phyloP scores from a whole-genome alignment of 2,797 vertebrate genomes.

The Pyrrhura leucotis region DNA sequence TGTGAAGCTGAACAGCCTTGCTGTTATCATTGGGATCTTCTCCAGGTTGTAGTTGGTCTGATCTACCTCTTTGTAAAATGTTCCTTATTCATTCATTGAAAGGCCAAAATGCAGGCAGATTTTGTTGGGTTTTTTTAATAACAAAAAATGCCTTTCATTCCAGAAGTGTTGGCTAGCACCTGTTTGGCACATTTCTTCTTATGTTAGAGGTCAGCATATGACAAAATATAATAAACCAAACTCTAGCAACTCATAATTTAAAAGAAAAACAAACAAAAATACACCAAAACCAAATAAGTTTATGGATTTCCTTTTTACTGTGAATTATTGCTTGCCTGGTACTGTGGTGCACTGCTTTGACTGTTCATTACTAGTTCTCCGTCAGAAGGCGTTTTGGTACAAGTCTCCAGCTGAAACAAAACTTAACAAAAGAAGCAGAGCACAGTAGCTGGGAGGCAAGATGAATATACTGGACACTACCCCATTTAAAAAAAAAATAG shows the following conservation, averaged over 20 bases:
- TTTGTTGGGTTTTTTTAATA: background rate
- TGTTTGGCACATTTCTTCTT: background rate
- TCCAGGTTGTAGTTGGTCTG: background rate
- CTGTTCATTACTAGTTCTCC: background rate
- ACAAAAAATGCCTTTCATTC: background rate
- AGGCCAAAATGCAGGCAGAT: background rate
- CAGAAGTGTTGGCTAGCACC: background rate
- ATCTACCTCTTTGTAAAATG: background rate
- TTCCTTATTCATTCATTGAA: background rate
- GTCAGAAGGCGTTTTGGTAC: background rate
- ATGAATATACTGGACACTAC: background rate
- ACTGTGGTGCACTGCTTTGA: background rate
- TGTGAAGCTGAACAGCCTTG: background rate
- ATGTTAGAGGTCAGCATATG: background rate
- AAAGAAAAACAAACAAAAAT: background rate
- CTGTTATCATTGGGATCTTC: background rate
- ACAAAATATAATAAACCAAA: background rate
- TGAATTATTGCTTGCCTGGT: background rate
- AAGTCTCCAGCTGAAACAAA: background rate
- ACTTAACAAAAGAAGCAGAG: background rate
- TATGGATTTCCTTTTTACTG: background rate
- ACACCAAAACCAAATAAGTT: background rate
- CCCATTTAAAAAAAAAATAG: background rate
- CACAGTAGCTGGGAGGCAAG: background rate
- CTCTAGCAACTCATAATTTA: background rate